Percentiles rank a stretch among this genome's conserved stretches.
These are phyloP conservation scores for Callinectes sapidus DNA, from an alignment of 2,888 invertebrate genomes.

Conservation along the genomic window DNA sequence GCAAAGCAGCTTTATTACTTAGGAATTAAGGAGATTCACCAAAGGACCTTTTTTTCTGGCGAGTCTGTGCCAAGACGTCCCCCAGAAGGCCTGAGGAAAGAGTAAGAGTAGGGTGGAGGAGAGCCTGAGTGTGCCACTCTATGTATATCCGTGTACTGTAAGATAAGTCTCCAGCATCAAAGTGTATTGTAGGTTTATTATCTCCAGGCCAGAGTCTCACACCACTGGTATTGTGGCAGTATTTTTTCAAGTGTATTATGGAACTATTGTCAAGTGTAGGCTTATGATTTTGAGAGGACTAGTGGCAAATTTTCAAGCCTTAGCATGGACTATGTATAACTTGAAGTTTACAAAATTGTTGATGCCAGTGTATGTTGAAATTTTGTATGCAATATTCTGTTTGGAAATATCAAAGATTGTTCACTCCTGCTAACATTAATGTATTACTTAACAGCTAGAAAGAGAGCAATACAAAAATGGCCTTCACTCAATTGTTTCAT, in stretches of 20 bases:
- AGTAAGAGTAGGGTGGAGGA: not conserved
- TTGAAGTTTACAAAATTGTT: conserved; percentile 20
- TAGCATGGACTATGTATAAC: conserved; percentile 26
- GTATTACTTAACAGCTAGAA: conserved; percentile 47
- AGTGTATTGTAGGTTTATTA: conserved; percentile 36
- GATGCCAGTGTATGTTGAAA: conserved; percentile 36
- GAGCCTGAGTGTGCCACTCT: conserved; percentile 27
- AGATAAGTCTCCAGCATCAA: conserved; percentile 36
- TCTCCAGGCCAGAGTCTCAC: conserved; percentile 34
- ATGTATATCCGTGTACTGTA: conserved; percentile 12
- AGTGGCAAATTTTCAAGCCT: conserved; percentile 13
- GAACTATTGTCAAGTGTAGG: conserved; percentile 19
- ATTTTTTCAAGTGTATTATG: conserved; percentile 32
- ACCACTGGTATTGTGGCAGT: conserved; percentile 37
- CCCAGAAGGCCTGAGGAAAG: conserved; percentile 27
- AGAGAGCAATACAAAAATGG: conserved; percentile 61
- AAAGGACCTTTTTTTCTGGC: conserved; percentile 33
- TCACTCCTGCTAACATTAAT: conserved; percentile 32
- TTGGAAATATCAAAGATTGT: conserved; percentile 31
- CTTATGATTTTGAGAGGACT: conserved; percentile 11
- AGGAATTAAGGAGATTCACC: conserved; percentile 27
- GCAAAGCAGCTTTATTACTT: conserved; percentile 32
- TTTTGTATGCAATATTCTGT: conserved; percentile 34
- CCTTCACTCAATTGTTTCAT: conserved; percentile 38
- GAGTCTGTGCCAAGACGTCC: conserved; percentile 8